Evolutionary conservation across 2,888 invertebrate species (phyloP).

Genomic region (Drosophila macrospina): DNA sequence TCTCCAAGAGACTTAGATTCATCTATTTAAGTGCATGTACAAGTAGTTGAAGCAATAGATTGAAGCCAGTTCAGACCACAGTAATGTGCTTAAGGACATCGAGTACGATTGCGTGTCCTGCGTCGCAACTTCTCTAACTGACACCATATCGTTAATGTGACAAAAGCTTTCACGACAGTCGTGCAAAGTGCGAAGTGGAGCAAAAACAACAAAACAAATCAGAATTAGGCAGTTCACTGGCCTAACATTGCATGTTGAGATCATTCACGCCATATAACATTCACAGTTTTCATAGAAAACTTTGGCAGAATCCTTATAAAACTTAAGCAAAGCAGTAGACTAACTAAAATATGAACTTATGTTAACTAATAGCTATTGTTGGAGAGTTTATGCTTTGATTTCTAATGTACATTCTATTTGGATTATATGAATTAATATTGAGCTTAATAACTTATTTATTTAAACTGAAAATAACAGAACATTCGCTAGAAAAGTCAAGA

Average conservation of each 20-base stretch:
- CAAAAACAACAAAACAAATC: constrained; percentile 37
- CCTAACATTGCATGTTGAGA: constrained; percentile 5
- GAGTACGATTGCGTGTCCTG: constrained; percentile 41
- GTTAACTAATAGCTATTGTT: too few species aligned
- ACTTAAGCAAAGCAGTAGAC: too few species aligned
- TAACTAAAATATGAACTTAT: too few species aligned
- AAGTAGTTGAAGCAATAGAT: constrained; percentile 5
- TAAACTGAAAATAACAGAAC: background rate
- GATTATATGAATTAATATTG: too few species aligned
- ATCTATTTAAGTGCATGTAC: constrained; percentile 14
- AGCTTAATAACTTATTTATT: background rate
- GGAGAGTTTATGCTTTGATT: too few species aligned
- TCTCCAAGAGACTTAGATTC: background rate
- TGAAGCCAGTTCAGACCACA: constrained; percentile 19
- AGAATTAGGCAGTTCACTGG: constrained; percentile 29
- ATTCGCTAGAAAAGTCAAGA: background rate
- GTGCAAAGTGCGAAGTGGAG: constrained; percentile 50
- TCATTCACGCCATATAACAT: constrained; percentile 24
- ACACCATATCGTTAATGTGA: constrained; percentile 60
- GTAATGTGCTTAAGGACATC: constrained; percentile 17
- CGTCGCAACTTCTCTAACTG: constrained; percentile 27
- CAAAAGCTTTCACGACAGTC: constrained; percentile 47
- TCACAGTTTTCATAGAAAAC: background rate
- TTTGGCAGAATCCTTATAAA: too few species aligned
- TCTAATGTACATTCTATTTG: too few species aligned